Conservation (phyloP, 1,140 invertebrate genomes). For the Drosophila ficusphila region DNA sequence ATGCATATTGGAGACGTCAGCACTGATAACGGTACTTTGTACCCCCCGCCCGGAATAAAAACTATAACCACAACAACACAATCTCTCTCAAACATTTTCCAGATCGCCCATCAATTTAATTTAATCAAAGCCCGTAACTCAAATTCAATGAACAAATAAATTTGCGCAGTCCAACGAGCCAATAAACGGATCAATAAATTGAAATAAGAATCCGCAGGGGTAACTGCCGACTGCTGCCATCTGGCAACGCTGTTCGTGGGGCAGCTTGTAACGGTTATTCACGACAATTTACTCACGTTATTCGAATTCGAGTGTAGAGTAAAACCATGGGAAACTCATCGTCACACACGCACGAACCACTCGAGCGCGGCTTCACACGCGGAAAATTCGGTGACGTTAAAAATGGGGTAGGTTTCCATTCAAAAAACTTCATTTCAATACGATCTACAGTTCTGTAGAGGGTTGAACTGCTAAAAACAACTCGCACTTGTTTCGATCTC, state of each 20-base stretch:
- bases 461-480: constrained; percentile 27
- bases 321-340: constrained; percentile 83
- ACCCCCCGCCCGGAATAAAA: background rate
- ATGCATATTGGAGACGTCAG: constrained; percentile 67
- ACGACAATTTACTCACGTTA: constrained; percentile 69
- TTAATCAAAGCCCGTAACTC: constrained; percentile 71
- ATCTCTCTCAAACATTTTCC: constrained; percentile 45
- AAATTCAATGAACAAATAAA: constrained; percentile 81
- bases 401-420: constrained; percentile 81
- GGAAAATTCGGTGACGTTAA: constrained; percentile 84
- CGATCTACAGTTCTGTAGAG: constrained; percentile 1
- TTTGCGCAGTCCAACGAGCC: constrained; percentile 57
- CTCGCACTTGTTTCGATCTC: constrained; percentile 71
- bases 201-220: constrained; percentile 36
- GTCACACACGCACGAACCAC: constrained; percentile 84
- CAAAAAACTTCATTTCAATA: background rate
- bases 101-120: constrained; percentile 75
- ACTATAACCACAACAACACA: constrained; percentile 24
- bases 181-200: constrained; percentile 76
- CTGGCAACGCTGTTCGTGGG: constrained; percentile 61
- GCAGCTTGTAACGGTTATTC: constrained; percentile 67
- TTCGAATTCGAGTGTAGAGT: constrained; percentile 4
- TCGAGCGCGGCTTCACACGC: constrained; percentile 83
- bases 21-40: constrained; percentile 14
- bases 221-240: constrained; percentile 36